phyloP scores from a whole-genome alignment of 2,888 invertebrate species.

The Macropis europaea region DNA sequence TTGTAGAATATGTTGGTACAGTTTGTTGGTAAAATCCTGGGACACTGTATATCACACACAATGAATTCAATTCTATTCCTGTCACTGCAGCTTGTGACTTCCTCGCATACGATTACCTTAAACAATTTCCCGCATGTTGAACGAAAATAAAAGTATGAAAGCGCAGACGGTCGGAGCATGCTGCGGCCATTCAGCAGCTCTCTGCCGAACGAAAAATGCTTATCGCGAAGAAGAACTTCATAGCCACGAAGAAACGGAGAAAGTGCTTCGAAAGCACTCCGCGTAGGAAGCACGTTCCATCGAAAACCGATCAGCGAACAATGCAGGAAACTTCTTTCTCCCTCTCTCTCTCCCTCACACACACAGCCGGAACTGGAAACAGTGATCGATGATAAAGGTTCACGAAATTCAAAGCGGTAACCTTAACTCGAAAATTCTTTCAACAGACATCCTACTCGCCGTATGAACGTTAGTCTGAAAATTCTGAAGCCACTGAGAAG shows the following conservation, averaged over 20 bases:
- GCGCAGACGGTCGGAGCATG: too few relatives aligned
- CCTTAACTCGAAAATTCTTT: slow-evolving; percentile 20
- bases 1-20: too few relatives aligned
- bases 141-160: too few relatives aligned
- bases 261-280: neutral
- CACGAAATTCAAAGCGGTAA: neutral
- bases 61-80: too few relatives aligned
- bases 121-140: too few relatives aligned
- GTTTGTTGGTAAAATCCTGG: too few relatives aligned
- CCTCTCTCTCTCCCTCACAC: too few relatives aligned
- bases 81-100: too few relatives aligned
- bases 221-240: neutral
- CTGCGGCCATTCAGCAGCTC: too few relatives aligned
- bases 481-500: neutral
- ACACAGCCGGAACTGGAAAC: neutral
- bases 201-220: neutral
- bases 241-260: neutral
- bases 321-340: neutral
- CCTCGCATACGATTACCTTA: too few relatives aligned
- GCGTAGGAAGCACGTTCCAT: neutral
- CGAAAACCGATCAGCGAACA: neutral
- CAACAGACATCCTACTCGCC: slow-evolving; percentile 3
- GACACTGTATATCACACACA: too few relatives aligned
- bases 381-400: slow-evolving; percentile 4
- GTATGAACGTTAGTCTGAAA: neutral